phyloP scores from a whole-genome alignment of 2,888 invertebrate genomes.

The Idaea aversata region DNA sequence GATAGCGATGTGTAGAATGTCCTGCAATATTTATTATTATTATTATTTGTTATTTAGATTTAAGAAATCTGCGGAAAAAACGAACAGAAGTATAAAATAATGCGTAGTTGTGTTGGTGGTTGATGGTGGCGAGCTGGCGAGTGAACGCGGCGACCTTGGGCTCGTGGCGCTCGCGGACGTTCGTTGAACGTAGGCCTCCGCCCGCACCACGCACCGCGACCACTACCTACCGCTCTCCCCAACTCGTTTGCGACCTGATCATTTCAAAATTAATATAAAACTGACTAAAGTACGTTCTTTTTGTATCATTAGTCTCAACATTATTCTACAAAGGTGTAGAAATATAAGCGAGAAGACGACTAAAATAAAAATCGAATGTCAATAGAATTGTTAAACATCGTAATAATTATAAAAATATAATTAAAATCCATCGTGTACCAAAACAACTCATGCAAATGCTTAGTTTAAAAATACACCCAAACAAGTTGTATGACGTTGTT shows the following conservation, averaged over 20 bases:
- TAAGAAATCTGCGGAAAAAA: background rate
- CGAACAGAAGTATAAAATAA: slow-evolving; percentile 1
- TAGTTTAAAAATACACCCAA: slow-evolving; percentile 23
- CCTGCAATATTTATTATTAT: no score
- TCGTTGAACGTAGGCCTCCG: slow-evolving; percentile 70
- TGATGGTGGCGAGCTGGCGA: slow-evolving; percentile 43
- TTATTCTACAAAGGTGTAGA: no score
- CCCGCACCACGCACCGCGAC: slow-evolving; percentile 37
- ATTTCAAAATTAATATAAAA: slow-evolving; percentile 54
- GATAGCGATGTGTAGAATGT: no score
- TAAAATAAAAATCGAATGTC: no score
- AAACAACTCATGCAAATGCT: background rate
- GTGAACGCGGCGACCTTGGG: slow-evolving; percentile 76
- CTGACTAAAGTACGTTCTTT: slow-evolving; percentile 20
- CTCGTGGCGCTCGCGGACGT: slow-evolving; percentile 75
- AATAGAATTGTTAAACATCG: no score
- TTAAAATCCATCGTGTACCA: background rate
- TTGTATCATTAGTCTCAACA: no score
- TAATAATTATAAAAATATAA: background rate
- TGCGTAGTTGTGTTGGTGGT: slow-evolving; percentile 31
- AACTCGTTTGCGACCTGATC: slow-evolving; percentile 68
- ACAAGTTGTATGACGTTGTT: slow-evolving; percentile 29
- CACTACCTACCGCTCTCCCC: slow-evolving; percentile 45
- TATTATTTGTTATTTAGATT: background rate
- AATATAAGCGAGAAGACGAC: no score